Conservation (phyloP, 2,888 invertebrate species). For the Thyatira batis region DNA sequence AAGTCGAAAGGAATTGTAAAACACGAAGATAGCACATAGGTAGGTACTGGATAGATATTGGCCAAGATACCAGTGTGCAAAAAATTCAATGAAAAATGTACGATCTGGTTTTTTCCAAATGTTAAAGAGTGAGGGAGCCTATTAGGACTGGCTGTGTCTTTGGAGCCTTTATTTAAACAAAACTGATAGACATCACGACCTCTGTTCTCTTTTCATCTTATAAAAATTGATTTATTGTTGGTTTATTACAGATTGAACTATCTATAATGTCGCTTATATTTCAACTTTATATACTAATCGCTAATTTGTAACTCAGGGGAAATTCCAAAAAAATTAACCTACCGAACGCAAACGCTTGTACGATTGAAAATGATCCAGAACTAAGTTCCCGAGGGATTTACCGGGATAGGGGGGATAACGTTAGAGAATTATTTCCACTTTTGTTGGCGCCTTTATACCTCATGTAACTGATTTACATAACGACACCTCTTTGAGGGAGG, state of each 20-base stretch:
- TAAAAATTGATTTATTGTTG: too few relatives aligned
- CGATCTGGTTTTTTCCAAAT: too few relatives aligned
- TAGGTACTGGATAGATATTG: too few relatives aligned
- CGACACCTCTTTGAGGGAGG: not conserved
- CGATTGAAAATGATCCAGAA: not conserved
- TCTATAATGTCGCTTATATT: too few relatives aligned
- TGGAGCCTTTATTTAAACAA: too few relatives aligned
- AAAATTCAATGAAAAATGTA: too few relatives aligned
- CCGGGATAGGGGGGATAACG: not conserved
- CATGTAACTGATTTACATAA: not conserved
- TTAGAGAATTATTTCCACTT: not conserved
- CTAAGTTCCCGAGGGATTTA: not conserved
- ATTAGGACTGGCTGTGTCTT: too few relatives aligned
- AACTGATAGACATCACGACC: too few relatives aligned
- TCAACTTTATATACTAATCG: not conserved
- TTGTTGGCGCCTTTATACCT: not conserved
- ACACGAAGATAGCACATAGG: not conserved
- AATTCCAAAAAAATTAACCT: not conserved
- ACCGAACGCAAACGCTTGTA: not conserved
- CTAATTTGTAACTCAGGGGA: not conserved
- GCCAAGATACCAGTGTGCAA: too few relatives aligned
- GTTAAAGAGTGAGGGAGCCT: too few relatives aligned
- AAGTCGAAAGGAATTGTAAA: not conserved
- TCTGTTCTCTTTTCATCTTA: too few relatives aligned
- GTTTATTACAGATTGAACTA: too few relatives aligned